Conservation (phyloP, 2,888 invertebrate genomes). For the Amphimallon solstitiale region DNA sequence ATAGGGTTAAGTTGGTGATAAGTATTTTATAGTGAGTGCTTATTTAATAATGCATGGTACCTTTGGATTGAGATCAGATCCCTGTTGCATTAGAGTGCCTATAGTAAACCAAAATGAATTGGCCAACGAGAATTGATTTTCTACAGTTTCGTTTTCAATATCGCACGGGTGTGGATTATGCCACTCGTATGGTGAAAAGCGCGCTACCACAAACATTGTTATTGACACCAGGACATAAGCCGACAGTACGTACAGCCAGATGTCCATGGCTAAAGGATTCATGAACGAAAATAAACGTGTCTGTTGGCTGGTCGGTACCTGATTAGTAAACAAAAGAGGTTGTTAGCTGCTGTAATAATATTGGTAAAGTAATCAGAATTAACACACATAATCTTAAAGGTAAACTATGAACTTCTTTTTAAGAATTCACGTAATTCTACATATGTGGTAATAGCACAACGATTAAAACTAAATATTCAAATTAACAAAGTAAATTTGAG, state of each 20-base stretch:
- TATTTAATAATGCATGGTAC: slow-evolving; percentile 64
- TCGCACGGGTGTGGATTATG: slow-evolving; percentile 83
- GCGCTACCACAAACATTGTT: slow-evolving; percentile 94
- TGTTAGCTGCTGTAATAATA: too few relatives aligned
- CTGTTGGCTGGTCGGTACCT: slow-evolving; percentile 91
- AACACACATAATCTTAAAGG: background rate
- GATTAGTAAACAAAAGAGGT: slow-evolving; percentile 43
- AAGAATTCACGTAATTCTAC: too few relatives aligned
- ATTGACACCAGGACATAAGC: slow-evolving; percentile 95
- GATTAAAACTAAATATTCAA: too few relatives aligned
- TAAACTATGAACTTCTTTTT: too few relatives aligned
- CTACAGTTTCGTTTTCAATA: slow-evolving; percentile 84
- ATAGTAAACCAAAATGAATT: slow-evolving; percentile 98
- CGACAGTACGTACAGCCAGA: slow-evolving; percentile 94
- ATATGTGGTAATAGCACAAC: too few relatives aligned
- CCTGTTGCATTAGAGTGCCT: slow-evolving; percentile 94
- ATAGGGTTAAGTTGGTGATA: slow-evolving; percentile 38
- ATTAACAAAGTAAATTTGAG: too few relatives aligned
- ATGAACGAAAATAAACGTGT: slow-evolving; percentile 94
- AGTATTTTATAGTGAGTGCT: slow-evolving; percentile 37
- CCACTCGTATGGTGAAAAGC: slow-evolving; percentile 98
- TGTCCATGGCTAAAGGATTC: slow-evolving; percentile 94
- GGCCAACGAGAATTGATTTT: slow-evolving; percentile 94
- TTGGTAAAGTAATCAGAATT: too few relatives aligned
- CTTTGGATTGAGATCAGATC: slow-evolving; percentile 92